Conservation (phyloP, 2,888 invertebrate species). For the Phrixothrix hirtus region DNA sequence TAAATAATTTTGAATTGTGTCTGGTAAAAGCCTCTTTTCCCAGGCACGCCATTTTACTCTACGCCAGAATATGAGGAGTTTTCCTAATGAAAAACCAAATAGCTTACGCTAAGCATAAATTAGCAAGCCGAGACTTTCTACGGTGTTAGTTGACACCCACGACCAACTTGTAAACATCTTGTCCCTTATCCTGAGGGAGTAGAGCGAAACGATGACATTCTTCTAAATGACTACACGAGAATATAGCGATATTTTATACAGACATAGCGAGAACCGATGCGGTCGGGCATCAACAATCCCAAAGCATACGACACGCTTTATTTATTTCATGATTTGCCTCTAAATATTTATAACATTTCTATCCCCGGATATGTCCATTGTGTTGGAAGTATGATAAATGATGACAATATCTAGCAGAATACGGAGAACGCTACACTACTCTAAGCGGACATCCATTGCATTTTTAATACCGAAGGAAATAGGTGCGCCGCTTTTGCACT, state of each 20-base stretch:
- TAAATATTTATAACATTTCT: conserved; percentile 54
- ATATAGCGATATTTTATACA: conserved; percentile 39
- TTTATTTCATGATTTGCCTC: conserved; percentile 52
- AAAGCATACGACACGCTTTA: conserved; percentile 40
- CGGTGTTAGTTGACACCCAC: conserved; percentile 24
- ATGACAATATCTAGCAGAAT: conserved; percentile 45
- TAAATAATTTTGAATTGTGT: background rate
- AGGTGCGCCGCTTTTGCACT: conserved; percentile 20
- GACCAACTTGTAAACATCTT: conserved; percentile 26
- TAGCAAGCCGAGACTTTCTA: conserved; percentile 33
- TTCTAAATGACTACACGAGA: conserved; percentile 41
- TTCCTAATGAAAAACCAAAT: conserved; percentile 29
- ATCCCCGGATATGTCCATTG: conserved; percentile 47
- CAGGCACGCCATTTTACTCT: conserved; percentile 5
- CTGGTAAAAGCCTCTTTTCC: no score
- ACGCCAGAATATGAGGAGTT: conserved; percentile 4
- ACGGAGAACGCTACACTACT: conserved; percentile 37
- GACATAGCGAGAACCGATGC: conserved; percentile 31
- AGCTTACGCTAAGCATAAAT: conserved; percentile 31
- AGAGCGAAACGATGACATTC: conserved; percentile 38
- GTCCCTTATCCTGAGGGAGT: conserved; percentile 34
- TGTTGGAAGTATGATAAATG: conserved; percentile 48
- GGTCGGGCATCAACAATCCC: conserved; percentile 36
- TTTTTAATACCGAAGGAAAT: conserved; percentile 37
- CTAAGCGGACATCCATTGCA: conserved; percentile 38